Evolutionary conservation across 2,113 vertebrate genomes (phyloP), one percentile per base, ranked within the genome.

Genomic region (Larimichthys crocea): DNA sequence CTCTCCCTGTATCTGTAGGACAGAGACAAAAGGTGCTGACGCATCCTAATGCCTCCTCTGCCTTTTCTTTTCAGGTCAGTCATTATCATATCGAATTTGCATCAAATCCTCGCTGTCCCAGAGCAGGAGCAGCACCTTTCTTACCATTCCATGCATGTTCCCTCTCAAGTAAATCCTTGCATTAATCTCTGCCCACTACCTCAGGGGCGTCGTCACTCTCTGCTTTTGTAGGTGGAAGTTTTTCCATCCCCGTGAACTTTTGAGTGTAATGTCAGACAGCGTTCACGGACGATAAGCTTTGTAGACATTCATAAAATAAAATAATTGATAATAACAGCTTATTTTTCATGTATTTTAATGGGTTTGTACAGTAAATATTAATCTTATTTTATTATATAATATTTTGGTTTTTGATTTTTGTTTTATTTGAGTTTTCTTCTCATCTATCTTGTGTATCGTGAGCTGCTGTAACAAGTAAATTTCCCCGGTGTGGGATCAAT

Each of bases 41-140:
- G 17, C 88, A 88, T 86, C 56, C 50, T 59, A 22, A 35, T 88
- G 76, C 55, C 59, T 64, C 70, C 63, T 76, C 56, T 81, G 71
- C 82, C 76, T 66, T 40, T 63, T 76, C 82, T 80, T 67, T 79
- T 72, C 79, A 64, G 81, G 84, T 79, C 75, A 65, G 20, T 78
- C 81, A 91, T 91, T 88, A 89, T 88, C 88, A 89, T 87, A 89
- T 66, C 29, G 62, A 83, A 91, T 93, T 88, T 91, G 82, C 90
- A 92, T 91, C 85, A 89, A 74, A 61, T 81, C 65, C 76, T 82
- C 52, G 26, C 62, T 49, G 71, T 85, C 82, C 74, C 84, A 75
- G 55, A 72, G 76, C 82, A 84, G 42, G 68, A 85, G 79, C 83
- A 57, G 76, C 60, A 74, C 55, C 82, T 81, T 82, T 85, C 53